These are phyloP conservation scores for Cheilosia vulpina DNA, from an alignment of 2,888 invertebrate genomes.

Conservation along the genomic window DNA sequence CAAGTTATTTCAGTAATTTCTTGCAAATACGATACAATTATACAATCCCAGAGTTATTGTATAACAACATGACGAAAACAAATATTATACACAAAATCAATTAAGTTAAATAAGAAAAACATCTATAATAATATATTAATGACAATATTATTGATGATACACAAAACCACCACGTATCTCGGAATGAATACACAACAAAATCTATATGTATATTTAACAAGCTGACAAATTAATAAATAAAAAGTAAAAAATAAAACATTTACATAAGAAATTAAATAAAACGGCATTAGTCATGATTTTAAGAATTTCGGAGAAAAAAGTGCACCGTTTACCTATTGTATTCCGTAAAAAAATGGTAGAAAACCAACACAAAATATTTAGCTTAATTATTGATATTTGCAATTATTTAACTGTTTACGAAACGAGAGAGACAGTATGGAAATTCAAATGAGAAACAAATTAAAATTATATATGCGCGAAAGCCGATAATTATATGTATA, in stretches of 20 bases:
- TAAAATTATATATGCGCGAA: slow-evolving; percentile 55
- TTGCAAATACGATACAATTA: slow-evolving; percentile 9
- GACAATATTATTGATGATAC: slow-evolving; percentile 71
- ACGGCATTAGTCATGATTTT: slow-evolving; percentile 54
- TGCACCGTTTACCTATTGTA: slow-evolving; percentile 65
- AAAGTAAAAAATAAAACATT: slow-evolving; percentile 4
- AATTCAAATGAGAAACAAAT: slow-evolving; percentile 45
- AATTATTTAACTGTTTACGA: slow-evolving; percentile 67
- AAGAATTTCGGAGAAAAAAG: slow-evolving; percentile 44
- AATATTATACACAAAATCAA: slow-evolving; percentile 23
- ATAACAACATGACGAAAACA: slow-evolving; percentile 13
- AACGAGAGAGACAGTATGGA: slow-evolving; percentile 37
- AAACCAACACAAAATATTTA: slow-evolving; percentile 35
- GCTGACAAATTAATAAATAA: slow-evolving; percentile 6
- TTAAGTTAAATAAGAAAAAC: slow-evolving; percentile 40
- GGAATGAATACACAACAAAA: slow-evolving; percentile 56
- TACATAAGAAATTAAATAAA: slow-evolving; percentile 25
- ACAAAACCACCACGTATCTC: slow-evolving; percentile 63
- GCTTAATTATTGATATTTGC: slow-evolving; percentile 73
- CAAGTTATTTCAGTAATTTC: slow-evolving; percentile 3
- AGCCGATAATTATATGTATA: slow-evolving; percentile 60
- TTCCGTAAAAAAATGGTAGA: slow-evolving; percentile 24
- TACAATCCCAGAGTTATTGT: slow-evolving; percentile 24
- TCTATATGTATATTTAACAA: slow-evolving; percentile 31
- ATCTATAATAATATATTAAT: slow-evolving; percentile 48